phyloP scores from a whole-genome alignment of 2,888 invertebrate genomes.

The Drosophila niveifrons region DNA sequence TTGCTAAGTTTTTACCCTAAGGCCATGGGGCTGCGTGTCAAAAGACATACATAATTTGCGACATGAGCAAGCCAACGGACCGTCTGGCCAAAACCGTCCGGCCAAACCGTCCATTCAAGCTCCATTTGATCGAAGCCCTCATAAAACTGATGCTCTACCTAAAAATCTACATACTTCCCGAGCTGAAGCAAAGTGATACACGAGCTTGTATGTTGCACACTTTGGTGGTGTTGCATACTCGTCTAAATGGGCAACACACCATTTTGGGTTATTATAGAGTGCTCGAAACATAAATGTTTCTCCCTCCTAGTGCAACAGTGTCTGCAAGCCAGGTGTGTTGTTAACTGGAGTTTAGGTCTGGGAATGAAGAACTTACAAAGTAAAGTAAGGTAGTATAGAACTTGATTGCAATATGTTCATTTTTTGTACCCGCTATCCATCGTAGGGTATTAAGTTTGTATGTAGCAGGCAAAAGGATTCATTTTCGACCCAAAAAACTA shows the following conservation, averaged over 20 bases:
- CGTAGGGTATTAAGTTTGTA: no score
- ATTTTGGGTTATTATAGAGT: constrained; percentile 26
- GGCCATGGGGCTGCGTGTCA: constrained; percentile 70
- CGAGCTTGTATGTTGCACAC: constrained; percentile 67
- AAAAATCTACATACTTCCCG: constrained; percentile 59
- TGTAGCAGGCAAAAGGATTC: no score
- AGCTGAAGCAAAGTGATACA: constrained; percentile 54
- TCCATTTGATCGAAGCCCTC: constrained; percentile 66
- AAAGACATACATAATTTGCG: constrained; percentile 77
- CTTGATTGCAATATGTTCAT: no score
- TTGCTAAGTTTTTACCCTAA: constrained; percentile 41
- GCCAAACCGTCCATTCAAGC: constrained; percentile 12
- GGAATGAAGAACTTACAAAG: not conserved
- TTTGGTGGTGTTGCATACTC: constrained; percentile 18
- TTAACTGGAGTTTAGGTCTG: constrained; percentile 1
- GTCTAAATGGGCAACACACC: constrained; percentile 22
- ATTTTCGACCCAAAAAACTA: no score
- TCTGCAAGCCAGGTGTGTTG: constrained; percentile 1
- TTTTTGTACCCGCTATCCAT: no score
- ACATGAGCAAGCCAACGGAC: constrained; percentile 52
- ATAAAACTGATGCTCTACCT: constrained; percentile 52
- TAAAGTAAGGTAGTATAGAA: no score
- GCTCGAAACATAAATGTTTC: constrained; percentile 3
- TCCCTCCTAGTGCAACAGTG: constrained; percentile 29
- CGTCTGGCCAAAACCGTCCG: constrained; percentile 5